Conservation (phyloP, 2,888 invertebrate species). For the Auanema freiburgensis region DNA sequence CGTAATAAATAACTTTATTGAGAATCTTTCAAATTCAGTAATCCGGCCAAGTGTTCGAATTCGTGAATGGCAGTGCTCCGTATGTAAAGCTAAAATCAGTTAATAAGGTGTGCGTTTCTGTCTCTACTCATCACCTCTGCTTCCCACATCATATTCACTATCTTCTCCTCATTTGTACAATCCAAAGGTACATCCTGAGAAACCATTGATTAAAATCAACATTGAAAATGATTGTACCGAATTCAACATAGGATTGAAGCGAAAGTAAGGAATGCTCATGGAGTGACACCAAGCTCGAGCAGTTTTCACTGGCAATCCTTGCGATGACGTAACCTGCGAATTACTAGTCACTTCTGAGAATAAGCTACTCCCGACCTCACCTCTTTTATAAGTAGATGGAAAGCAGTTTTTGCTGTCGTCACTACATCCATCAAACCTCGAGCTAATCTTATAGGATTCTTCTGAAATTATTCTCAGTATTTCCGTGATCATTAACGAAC, state of each 20-base stretch:
- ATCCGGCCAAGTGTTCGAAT: no score
- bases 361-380: no score
- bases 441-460: conserved; percentile 33
- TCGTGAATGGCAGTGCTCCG: no score
- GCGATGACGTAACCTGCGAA: conserved; percentile 37
- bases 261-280: conserved; percentile 32
- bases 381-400: conserved; percentile 34
- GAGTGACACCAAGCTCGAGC: conserved; percentile 43
- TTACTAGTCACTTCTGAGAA: no score
- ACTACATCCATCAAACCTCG: conserved; percentile 28
- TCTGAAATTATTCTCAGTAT: conserved; percentile 17
- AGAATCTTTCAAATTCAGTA: no score
- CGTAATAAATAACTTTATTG: no score
- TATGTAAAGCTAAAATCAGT: no score
- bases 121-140: conserved; percentile 2
- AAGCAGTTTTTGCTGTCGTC: conserved; percentile 27
- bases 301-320: conserved; percentile 39
- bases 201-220: not conserved
- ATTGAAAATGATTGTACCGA: not conserved
- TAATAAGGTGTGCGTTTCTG: no score
- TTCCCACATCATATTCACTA: conserved; percentile 19
- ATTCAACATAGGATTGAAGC: conserved; percentile 27
- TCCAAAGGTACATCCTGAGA: conserved; percentile 15
- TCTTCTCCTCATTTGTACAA: conserved; percentile 5
- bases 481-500: not conserved